Conservation (phyloP, 1,140 invertebrate genomes). For the Drosophila grimshawi region DNA sequence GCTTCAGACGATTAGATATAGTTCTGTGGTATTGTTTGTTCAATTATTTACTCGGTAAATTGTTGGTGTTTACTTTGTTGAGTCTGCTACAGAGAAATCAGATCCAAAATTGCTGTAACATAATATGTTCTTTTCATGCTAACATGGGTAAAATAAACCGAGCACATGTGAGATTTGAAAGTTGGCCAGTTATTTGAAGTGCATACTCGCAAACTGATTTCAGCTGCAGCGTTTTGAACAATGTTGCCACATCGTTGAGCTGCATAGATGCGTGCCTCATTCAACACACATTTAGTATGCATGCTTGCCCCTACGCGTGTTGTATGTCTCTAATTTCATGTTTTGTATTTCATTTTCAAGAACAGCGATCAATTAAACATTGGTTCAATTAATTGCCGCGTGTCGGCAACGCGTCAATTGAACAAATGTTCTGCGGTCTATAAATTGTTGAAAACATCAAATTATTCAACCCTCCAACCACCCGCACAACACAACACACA, state of each 20-base stretch:
- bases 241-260: background rate
- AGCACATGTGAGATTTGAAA: no score
- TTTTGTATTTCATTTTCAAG: slow-evolving; percentile 54
- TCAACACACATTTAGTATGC: background rate
- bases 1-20: no score
- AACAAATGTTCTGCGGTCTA: slow-evolving; percentile 21
- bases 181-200: no score
- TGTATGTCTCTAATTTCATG: background rate
- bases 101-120: no score
- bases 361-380: slow-evolving; percentile 67
- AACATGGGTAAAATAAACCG: no score
- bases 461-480: slow-evolving; percentile 17
- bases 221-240: no score
- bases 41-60: no score
- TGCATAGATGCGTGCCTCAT: background rate
- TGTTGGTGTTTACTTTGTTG: no score
- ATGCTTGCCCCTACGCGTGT: background rate
- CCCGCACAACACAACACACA: background rate
- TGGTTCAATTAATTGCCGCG: background rate
- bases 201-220: no score
- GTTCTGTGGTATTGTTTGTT: no score
- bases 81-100: no score
- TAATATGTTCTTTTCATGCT: no score
- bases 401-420: slow-evolving; percentile 34
- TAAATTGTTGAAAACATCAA: background rate